Evolutionary conservation across 2,797 vertebrate species (phyloP).

Genomic region (Chelidonichthys spinosus): DNA sequence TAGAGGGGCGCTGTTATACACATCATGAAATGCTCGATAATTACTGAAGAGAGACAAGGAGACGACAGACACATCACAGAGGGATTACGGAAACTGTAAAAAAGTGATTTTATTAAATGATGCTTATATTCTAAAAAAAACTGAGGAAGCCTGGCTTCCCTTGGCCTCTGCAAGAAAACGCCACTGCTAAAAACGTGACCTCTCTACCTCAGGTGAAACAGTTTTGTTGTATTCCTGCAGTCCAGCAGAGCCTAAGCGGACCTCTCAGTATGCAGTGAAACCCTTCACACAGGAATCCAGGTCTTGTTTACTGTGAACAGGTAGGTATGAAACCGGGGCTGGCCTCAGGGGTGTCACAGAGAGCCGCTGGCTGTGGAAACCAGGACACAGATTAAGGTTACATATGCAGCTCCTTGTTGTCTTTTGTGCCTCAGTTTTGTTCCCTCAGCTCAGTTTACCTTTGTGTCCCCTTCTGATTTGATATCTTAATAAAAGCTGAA

Average conservation of each 20-base stretch:
- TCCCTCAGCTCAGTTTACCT: conserved; percentile 55
- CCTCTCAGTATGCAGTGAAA: neutral
- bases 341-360: conserved; percentile 29
- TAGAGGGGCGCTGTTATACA: too few species aligned
- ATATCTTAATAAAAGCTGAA: conserved; percentile 43
- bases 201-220: neutral
- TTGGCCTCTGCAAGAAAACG: too few species aligned
- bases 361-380: conserved; percentile 57
- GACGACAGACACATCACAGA: too few species aligned
- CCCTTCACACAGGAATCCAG: neutral
- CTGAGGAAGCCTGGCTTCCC: too few species aligned
- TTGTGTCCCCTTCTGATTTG: conserved; percentile 36
- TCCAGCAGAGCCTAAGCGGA: neutral
- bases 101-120: too few species aligned
- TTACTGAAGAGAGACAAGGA: too few species aligned
- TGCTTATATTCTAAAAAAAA: too few species aligned
- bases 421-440: conserved; percentile 46
- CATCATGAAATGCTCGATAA: too few species aligned
- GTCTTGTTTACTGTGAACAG: conserved; percentile 12
- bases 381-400: conserved; percentile 68
- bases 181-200: neutral
- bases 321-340: conserved; percentile 1
- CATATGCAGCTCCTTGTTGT: conserved; percentile 43
- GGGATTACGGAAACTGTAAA: too few species aligned
- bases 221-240: neutral